Conservation (phyloP, 2,888 invertebrate genomes). For the Dicyrtoma fusca region DNA sequence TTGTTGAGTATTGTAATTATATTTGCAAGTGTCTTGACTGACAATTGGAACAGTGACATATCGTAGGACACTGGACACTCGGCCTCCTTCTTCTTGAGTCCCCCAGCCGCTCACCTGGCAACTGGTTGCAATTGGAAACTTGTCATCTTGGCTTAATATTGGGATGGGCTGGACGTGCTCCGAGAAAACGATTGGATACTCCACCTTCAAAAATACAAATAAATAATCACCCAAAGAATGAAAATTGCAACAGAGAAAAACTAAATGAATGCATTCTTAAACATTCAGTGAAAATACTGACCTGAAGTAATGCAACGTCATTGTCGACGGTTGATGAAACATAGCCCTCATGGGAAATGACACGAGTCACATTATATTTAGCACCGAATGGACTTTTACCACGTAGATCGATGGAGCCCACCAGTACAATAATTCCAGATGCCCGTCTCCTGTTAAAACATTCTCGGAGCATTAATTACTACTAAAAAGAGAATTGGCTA, state of each 20-base stretch:
- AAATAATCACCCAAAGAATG: not conserved
- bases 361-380: constrained; percentile 24
- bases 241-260: not conserved
- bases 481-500: too few species aligned
- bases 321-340: constrained; percentile 39
- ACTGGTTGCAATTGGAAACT: not conserved
- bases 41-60: constrained; percentile 31
- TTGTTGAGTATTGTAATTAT: constrained; percentile 17
- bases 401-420: constrained; percentile 15
- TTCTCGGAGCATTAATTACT: too few species aligned
- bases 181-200: not conserved
- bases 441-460: constrained; percentile 7
- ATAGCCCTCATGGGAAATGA: constrained; percentile 37
- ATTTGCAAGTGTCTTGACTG: not conserved
- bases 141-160: not conserved
- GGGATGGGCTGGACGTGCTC: constrained; percentile 16
- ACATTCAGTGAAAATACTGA: constrained; percentile 3
- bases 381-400: constrained; percentile 15
- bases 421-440: not conserved
- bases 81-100: constrained; percentile 24
- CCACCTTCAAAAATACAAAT: not conserved
- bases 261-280: not conserved
- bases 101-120: constrained; percentile 34
- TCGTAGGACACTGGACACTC: constrained; percentile 10
- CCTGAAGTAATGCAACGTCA: constrained; percentile 43